phyloP scores from a whole-genome alignment of 2,113 vertebrate genomes.

The Percina caprodes region DNA sequence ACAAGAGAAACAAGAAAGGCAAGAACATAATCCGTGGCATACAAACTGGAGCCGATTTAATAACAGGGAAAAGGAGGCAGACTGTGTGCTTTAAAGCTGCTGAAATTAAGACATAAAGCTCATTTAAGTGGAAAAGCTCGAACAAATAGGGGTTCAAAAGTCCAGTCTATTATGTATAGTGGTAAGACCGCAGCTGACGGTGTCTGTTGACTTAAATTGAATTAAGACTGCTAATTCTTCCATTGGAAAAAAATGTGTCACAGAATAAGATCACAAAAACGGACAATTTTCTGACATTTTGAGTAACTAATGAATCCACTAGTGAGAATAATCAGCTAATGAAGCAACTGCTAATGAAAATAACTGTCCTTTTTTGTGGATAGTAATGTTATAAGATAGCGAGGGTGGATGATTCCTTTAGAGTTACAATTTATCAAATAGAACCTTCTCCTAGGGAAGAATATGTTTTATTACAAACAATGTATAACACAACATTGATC shows the following conservation, averaged over 20 bases:
- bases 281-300: background rate
- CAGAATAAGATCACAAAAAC: background rate
- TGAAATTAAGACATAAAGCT: conserved; percentile 22
- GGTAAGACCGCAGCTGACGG: conserved; percentile 1
- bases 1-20: conserved; percentile 15
- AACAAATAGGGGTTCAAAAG: conserved; percentile 35
- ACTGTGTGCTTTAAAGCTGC: conserved; percentile 17
- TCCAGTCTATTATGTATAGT: conserved; percentile 20
- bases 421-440: conserved; percentile 12
- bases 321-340: background rate
- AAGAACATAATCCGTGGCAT: conserved; percentile 5
- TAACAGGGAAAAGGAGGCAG: conserved; percentile 4
- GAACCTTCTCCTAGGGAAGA: conserved; percentile 93
- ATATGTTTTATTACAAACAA: conserved; percentile 42
- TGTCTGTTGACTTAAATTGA: conserved; percentile 5
- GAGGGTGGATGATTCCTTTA: background rate
- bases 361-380: background rate
- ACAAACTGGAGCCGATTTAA: conserved; percentile 18
- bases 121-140: conserved; percentile 20
- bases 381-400: background rate
- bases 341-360: background rate
- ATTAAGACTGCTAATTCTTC: background rate
- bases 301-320: background rate
- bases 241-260: background rate
- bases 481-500: conserved; percentile 22